Evolutionary conservation across 2,113 vertebrate genomes (phyloP).

Genomic region (Aepyceros melampus): DNA sequence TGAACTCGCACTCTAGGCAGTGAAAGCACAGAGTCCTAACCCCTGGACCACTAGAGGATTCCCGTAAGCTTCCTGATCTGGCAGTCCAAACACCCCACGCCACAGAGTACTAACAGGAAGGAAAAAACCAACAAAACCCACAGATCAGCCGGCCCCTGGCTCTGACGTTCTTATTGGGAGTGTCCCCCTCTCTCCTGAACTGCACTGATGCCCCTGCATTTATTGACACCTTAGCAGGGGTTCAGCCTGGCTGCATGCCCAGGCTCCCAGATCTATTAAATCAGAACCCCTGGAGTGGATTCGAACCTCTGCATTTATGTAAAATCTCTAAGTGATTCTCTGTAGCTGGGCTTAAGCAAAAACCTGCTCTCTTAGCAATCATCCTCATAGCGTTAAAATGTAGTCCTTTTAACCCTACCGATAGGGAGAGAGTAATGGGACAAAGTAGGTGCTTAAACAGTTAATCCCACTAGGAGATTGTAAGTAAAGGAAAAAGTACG

Average conservation of each 20-base stretch:
- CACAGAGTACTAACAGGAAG: neutral
- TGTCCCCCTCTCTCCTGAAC: accelerated
- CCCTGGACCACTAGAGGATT: neutral
- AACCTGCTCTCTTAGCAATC: neutral
- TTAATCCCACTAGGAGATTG: neutral
- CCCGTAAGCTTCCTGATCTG: neutral
- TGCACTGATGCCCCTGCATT: neutral
- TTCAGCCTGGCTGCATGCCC: neutral
- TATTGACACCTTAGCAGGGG: neutral
- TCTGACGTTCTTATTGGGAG: neutral
- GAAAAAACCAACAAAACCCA: neutral
- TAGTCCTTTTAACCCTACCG: neutral
- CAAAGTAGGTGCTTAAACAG: neutral
- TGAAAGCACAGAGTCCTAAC: neutral
- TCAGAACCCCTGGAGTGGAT: neutral
- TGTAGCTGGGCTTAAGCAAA: neutral
- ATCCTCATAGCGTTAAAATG: neutral
- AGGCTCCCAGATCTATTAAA: neutral
- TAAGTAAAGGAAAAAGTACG: neutral
- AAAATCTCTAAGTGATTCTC: neutral
- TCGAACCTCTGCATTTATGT: accelerated
- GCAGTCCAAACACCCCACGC: neutral
- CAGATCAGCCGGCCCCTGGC: neutral
- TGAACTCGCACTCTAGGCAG: neutral
- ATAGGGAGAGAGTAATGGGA: neutral